Evolutionary conservation across 2,113 vertebrate genomes (phyloP).

Genomic region (Pitta sordida): DNA sequence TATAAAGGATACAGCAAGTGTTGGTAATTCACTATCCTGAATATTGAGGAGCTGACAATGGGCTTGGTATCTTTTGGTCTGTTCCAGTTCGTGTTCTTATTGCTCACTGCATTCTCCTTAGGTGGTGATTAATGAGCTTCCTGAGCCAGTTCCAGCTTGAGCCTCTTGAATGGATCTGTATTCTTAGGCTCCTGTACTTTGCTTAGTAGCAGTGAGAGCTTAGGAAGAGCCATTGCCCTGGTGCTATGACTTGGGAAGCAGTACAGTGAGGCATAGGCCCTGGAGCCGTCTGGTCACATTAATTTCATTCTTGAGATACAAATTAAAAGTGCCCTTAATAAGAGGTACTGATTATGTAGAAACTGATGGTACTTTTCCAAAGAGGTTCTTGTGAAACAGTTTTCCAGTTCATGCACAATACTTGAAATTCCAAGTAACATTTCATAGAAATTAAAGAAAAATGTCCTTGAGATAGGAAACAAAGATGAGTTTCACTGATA

Average conservation of each 20-base stretch:
- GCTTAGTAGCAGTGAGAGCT: background rate
- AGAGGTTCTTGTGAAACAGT: background rate
- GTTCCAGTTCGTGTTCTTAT: background rate
- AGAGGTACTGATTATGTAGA: background rate
- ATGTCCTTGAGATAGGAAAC: background rate
- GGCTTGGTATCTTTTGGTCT: background rate
- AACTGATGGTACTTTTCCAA: background rate
- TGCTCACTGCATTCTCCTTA: background rate
- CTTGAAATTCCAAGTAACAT: background rate
- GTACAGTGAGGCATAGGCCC: rapidly evolving
- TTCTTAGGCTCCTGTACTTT: background rate
- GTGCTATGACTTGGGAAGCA: background rate
- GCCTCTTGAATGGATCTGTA: background rate
- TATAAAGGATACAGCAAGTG: rapidly evolving
- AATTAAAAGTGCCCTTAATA: background rate
- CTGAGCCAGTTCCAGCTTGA: background rate
- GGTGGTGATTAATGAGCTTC: constrained; percentile 1
- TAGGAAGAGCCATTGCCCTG: background rate
- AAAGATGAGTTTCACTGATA: constrained; percentile 18
- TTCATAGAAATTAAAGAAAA: background rate
- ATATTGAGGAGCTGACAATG: background rate
- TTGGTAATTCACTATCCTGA: background rate
- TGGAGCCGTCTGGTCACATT: background rate
- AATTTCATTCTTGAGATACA: background rate
- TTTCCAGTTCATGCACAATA: rapidly evolving